phyloP scores from a whole-genome alignment of 2,888 invertebrate species.

The Cerastis leucographa region DNA sequence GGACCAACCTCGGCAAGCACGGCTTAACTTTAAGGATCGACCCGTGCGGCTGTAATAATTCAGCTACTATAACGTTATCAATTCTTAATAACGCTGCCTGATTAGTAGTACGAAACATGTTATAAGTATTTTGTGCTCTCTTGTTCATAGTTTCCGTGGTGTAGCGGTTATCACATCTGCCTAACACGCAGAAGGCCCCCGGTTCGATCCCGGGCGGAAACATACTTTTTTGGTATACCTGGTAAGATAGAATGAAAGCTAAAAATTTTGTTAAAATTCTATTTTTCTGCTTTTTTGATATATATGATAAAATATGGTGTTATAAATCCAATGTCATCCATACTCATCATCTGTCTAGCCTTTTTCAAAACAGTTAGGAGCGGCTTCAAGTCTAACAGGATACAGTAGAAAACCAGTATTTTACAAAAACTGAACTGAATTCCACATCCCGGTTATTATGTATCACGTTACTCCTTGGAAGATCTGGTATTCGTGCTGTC shows the following conservation, averaged over 20 bases:
- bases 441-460: not conserved
- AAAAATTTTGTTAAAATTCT: too few species aligned
- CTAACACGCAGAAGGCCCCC: constrained; percentile 98
- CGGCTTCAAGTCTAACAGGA: not conserved
- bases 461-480: not conserved
- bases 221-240: constrained; percentile 83
- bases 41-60: too few species aligned
- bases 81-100: too few species aligned
- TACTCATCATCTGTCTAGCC: not conserved
- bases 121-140: constrained; percentile 2
- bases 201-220: constrained; percentile 97
- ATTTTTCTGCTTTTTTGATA: too few species aligned
- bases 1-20: too few species aligned
- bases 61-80: not conserved
- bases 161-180: constrained; percentile 98
- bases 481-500: not conserved
- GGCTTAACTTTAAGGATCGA: too few species aligned
- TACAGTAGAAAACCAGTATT: too few species aligned
- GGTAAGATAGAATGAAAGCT: too few species aligned
- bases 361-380: not conserved
- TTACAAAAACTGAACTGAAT: not conserved
- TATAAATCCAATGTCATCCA: too few species aligned
- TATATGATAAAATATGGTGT: too few species aligned
- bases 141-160: constrained; percentile 93
- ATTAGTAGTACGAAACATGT: too few species aligned